Base-by-base conservation (phyloP, 2,113 vertebrate species). In the Myrmecobius fasciatus region DNA sequence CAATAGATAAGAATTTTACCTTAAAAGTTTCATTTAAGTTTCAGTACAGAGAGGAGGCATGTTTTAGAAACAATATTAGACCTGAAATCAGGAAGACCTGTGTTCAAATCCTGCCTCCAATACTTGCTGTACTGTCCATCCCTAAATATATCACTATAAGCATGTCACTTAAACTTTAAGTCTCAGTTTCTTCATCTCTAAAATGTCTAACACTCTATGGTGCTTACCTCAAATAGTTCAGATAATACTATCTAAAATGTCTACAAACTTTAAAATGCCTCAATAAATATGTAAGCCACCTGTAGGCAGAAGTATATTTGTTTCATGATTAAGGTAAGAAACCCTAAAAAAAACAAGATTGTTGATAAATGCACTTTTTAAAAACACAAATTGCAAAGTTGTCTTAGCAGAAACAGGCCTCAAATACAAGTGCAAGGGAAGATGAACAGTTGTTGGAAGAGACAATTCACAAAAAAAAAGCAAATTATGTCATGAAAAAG, bases 381-480 rank as follows among this genome's bases (percentile, higher is more conserved):
- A 0, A 48, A 90, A 67, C 51, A 75, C 11, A 31, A 36, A 31
- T 48, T 83, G 48, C 4, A 22, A 25, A 93, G 14, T 48, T 43
- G n/a, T 48, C 2, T 22, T 46, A 52, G 94, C 3, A 92, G 51
- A 93, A 3, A 31, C 51, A 53, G 91, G 53, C 52, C 96, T 53
- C 92, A 17, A 7, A 51, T 90, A 92, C 96, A 89, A 97, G 25
- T 97, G 95, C 20, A 24, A 91, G 92, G 43, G 10, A 4, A 92
- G 75, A 94, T 89, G 52, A 89, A 94, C 97, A 92, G 95, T 94
- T 92, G 48, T 91, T 96, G 91, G 67, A 54, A 93, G 94, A 96
- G 96, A 93, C 96, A 97, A 95, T 95, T 95, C 94, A 93, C 89
- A 75, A 94, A 95, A 96, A 95, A 97, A 97, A 43, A 43, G 36